Conservation (phyloP, 1,140 invertebrate species). For the Hypothenemus hampei region DNA sequence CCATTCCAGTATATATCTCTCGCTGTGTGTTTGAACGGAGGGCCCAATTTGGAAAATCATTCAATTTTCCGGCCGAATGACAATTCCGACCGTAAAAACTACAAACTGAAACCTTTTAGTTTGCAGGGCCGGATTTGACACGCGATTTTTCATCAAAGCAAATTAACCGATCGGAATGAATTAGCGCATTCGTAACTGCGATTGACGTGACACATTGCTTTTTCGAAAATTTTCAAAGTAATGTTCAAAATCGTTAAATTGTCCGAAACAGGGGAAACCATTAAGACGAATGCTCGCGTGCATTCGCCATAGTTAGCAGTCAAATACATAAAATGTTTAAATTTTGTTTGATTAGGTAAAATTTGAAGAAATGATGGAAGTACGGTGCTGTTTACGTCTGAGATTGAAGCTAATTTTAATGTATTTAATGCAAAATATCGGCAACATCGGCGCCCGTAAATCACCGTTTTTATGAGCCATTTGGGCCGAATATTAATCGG, state of each 20-base stretch:
- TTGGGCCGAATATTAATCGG: slow-evolving; percentile 29
- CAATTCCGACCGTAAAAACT: slow-evolving; percentile 22
- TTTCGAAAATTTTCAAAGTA: too few species aligned
- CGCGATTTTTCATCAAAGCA: not conserved
- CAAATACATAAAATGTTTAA: too few species aligned
- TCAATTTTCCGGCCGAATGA: slow-evolving; percentile 27
- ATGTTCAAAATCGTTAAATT: too few species aligned
- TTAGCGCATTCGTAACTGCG: too few species aligned
- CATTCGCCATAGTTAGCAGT: too few species aligned
- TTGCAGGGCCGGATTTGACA: slow-evolving; percentile 7
- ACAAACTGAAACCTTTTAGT: slow-evolving; percentile 24
- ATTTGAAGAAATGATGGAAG: not conserved
- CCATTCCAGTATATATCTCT: too few species aligned
- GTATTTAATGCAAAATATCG: slow-evolving; percentile 28
- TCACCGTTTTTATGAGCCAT: slow-evolving; percentile 29
- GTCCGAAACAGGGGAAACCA: too few species aligned
- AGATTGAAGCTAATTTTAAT: slow-evolving; percentile 25
- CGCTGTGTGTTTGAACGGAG: slow-evolving; percentile 23
- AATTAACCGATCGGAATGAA: not conserved
- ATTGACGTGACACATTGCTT: too few species aligned
- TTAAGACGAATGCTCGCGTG: too few species aligned
- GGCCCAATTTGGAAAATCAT: slow-evolving; percentile 28
- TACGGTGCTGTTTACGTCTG: slow-evolving; percentile 7
- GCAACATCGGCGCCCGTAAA: slow-evolving; percentile 26
- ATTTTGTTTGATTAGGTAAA: too few species aligned